Percentiles rank a stretch among this genome's conserved stretches.
Conservation (phyloP, 1,140 invertebrate species). For the Agrypnia vestita region DNA sequence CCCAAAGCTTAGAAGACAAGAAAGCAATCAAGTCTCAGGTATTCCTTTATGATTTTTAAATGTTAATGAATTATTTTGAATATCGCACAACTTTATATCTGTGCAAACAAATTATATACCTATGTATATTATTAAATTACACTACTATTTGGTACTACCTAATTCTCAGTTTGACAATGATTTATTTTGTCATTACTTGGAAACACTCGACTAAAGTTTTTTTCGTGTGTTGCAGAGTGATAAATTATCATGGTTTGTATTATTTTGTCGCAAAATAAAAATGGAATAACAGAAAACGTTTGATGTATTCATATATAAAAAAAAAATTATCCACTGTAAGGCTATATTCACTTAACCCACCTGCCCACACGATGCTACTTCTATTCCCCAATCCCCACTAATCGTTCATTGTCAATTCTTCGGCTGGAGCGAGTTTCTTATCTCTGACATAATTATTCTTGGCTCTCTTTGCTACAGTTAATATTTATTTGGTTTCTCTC, state of each 20-base stretch:
- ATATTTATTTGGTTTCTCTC: constrained; percentile 7
- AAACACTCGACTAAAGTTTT: too few species aligned
- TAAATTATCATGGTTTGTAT: background rate
- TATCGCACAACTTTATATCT: too few species aligned
- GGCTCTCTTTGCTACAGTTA: background rate
- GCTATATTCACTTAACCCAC: constrained; percentile 4
- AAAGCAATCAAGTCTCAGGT: too few species aligned
- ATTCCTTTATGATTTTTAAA: too few species aligned
- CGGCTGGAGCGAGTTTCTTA: constrained; percentile 16
- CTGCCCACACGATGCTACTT: background rate
- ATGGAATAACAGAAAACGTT: constrained; percentile 6
- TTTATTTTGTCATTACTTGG: too few species aligned
- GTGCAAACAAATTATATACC: too few species aligned
- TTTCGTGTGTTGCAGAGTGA: background rate
- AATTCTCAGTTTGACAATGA: too few species aligned
- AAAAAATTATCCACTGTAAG: background rate
- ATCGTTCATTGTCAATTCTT: constrained; percentile 20
- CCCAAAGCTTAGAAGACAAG: too few species aligned
- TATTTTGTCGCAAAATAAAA: constrained; percentile 1
- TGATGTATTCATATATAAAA: background rate
- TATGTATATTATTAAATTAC: too few species aligned
- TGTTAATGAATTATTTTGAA: too few species aligned
- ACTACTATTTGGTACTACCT: too few species aligned
- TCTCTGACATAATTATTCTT: background rate
- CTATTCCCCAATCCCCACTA: background rate